Evolutionary conservation across 2,113 vertebrate genomes (phyloP).

Genomic region (Oreocharis arfaki): DNA sequence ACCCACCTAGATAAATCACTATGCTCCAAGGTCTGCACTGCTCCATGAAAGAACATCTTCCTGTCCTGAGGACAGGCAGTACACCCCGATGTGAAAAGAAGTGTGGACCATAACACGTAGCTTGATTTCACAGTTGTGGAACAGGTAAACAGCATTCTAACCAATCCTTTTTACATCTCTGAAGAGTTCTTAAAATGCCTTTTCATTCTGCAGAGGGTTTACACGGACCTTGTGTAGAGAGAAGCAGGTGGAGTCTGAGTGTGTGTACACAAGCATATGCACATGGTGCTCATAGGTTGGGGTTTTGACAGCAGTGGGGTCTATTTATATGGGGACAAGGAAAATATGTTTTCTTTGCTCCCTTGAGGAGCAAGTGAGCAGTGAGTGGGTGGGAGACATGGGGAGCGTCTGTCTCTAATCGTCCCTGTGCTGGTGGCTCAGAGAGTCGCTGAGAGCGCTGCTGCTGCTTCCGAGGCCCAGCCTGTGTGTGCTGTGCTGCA

Average conservation of each 20-base stretch:
- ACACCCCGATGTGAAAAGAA: background rate
- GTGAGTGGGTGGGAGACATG: background rate
- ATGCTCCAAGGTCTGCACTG: background rate
- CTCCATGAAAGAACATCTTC: background rate
- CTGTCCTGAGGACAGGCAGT: background rate
- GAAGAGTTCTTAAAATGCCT: background rate
- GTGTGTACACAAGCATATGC: background rate
- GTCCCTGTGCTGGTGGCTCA: background rate
- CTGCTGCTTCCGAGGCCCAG: background rate
- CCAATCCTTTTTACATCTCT: background rate
- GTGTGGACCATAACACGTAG: accelerated
- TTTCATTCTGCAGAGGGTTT: background rate
- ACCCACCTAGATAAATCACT: background rate
- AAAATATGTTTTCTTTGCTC: conserved; percentile 45
- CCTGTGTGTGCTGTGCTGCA: background rate
- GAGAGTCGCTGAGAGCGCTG: background rate
- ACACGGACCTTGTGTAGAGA: background rate
- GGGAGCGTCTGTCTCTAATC: background rate
- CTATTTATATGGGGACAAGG: conserved; percentile 20
- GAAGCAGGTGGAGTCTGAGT: background rate
- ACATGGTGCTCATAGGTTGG: background rate
- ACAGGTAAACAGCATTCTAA: background rate
- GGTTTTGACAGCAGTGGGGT: background rate
- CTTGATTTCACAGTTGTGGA: background rate
- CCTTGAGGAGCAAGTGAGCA: conserved; percentile 13